Conservation (phyloP, 2,888 invertebrate species). For the Drosophila kuntzei region DNA sequence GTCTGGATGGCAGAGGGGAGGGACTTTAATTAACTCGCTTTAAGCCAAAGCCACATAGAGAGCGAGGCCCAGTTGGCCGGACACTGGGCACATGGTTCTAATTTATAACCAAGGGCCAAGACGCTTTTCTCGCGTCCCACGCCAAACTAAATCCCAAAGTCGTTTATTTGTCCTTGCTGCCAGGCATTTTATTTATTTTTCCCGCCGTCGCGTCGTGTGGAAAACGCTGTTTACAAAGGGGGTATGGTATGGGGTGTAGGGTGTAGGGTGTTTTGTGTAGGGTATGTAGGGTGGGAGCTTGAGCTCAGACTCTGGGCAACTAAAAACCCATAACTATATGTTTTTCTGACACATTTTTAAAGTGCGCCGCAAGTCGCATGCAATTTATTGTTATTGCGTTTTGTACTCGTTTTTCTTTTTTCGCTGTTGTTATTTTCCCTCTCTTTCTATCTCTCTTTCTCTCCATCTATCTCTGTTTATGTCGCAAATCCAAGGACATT, state of each 20-base stretch:
- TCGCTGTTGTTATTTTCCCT: background rate
- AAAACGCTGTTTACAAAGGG: conserved; percentile 10
- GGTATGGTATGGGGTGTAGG: background rate
- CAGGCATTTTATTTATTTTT: conserved; percentile 65
- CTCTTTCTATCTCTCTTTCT: background rate
- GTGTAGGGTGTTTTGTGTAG: background rate
- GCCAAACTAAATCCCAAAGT: conserved; percentile 67
- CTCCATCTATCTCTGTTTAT: conserved; percentile 12
- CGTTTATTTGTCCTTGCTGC: conserved; percentile 61
- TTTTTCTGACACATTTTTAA: conserved; percentile 76
- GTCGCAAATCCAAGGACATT: conserved; percentile 69
- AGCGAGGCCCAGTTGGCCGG: conserved; percentile 15
- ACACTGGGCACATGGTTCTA: conserved; percentile 54
- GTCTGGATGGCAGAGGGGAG: conserved; percentile 19
- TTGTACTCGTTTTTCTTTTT: conserved; percentile 45
- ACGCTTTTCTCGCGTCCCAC: conserved; percentile 27
- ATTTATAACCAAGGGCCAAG: conserved; percentile 62
- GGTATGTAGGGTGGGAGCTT: background rate
- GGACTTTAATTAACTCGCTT: conserved; percentile 72
- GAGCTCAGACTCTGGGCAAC: conserved; percentile 46
- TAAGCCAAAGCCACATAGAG: conserved; percentile 39
- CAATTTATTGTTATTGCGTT: conserved; percentile 75
- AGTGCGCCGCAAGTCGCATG: conserved; percentile 72
- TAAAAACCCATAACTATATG: conserved; percentile 77
- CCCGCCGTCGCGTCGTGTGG: conserved; percentile 47